phyloP scores from a whole-genome alignment of 2,113 vertebrate genomes.

The Hystrix cristata region DNA sequence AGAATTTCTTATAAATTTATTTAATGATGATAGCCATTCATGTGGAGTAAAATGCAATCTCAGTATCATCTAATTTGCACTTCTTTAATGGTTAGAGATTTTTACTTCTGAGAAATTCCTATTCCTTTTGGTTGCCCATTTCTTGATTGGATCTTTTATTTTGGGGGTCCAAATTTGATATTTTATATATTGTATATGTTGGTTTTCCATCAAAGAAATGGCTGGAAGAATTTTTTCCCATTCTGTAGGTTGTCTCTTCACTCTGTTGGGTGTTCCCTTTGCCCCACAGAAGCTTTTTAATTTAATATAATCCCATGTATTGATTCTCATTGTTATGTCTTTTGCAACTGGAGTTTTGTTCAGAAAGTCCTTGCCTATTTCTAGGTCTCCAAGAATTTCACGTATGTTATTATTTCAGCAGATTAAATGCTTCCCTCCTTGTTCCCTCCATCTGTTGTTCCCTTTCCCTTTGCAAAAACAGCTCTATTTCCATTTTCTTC shows the following conservation, averaged over 20 bases:
- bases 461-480: not conserved
- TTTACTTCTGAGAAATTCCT: not conserved
- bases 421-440: not conserved
- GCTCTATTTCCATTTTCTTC: not conserved
- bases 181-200: not conserved
- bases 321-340: not conserved
- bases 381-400: not conserved
- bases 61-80: not conserved
- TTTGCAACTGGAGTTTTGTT: not conserved
- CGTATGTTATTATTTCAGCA: not conserved
- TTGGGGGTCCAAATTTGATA: not conserved
- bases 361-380: not conserved
- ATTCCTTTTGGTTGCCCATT: not conserved
- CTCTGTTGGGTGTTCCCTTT: not conserved
- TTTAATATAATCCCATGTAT: not conserved
- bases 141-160: not conserved
- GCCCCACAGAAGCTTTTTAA: not conserved
- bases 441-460: not conserved
- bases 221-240: not conserved
- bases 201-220: not conserved
- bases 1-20: no score
- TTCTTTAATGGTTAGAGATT: not conserved
- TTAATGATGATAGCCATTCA: not conserved
- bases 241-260: not conserved
- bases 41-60: not conserved